Evolutionary conservation across 2,797 vertebrate species (phyloP).

Genomic region (Coreius guichenoti): DNA sequence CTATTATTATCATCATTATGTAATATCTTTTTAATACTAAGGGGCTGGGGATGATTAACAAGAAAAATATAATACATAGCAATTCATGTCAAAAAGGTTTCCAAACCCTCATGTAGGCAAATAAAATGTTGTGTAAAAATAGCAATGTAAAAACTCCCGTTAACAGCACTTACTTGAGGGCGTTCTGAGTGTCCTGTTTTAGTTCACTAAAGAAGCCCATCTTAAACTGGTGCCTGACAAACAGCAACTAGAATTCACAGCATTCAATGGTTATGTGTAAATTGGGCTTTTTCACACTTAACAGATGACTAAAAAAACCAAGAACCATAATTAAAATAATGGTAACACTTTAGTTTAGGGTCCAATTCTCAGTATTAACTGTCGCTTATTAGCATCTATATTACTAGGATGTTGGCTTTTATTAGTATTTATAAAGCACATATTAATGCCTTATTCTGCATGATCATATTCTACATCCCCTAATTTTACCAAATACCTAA

Average conservation of each 20-base stretch:
- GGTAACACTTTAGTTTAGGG: too few relatives aligned
- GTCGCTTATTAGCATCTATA: background rate
- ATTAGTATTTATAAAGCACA: background rate
- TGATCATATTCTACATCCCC: background rate
- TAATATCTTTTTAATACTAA: background rate
- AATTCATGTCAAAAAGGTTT: background rate
- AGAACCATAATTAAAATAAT: background rate
- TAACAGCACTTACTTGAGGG: conserved; percentile 88
- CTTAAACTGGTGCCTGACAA: conserved; percentile 99
- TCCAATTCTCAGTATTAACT: background rate
- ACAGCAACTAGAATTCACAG: conserved; percentile 87
- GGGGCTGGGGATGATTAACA: background rate
- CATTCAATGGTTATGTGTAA: background rate
- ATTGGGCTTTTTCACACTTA: background rate
- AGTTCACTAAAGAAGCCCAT: conserved; percentile 98
- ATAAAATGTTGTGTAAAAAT: background rate
- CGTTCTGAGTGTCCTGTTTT: conserved; percentile 97
- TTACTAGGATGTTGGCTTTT: background rate
- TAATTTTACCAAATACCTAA: background rate
- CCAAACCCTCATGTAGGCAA: background rate
- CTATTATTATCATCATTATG: background rate
- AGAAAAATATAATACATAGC: background rate
- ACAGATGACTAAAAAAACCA: background rate
- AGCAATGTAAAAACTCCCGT: background rate
- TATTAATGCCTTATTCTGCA: background rate